Evolutionary conservation across 2,113 vertebrate species (phyloP), one percentile per base, ranked within the genome.

Genomic region (Athene noctua): DNA sequence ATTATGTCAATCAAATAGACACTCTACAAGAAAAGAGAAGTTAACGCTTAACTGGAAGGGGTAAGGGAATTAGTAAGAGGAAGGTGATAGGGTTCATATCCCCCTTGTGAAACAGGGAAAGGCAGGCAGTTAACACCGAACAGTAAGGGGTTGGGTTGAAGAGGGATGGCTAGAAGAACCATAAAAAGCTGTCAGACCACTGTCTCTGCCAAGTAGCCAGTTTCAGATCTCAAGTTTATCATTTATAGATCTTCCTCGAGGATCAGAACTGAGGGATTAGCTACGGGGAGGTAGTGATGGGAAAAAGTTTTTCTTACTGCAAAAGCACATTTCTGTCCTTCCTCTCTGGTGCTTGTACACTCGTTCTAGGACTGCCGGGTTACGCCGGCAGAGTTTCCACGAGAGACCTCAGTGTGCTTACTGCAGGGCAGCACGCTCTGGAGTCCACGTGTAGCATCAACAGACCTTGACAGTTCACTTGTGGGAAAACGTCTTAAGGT

Each of bases 311-410:
- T 81, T 63, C 55, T 67, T 61, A 38, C n/a, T 47, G 15, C 49
- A 59, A 81, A 86, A 78, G 30, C 32, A 22, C 7, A 8, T 40
- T 75, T n/a, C 40, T 71, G 19, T 55, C 32, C 23, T 81, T 55
- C 57, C 32, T 54, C 44, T 75, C 27, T 55, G 27, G 25, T 65
- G 38, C 27, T 49, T 34, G 34, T 66, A 54, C 7, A 23, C 15
- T 10, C 12, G 13, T 62, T 46, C 14, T 19, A 38, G 32, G 63
- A 51, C 25, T 54, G 55, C 77, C 0, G 1, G 26, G 44, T 74
- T 75, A 46, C 0, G 0, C 26, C 14, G 1, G 0, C 4, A 11
- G 27, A 42, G 66, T 63, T 96, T 91, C 83, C 54, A 30, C 3
- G 47, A 59, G 57, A 46, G 25, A 27, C 49, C 7, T 65, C 0